Evolutionary conservation across 1,140 invertebrate genomes (phyloP).

Genomic region (Drosophila littoralis): DNA sequence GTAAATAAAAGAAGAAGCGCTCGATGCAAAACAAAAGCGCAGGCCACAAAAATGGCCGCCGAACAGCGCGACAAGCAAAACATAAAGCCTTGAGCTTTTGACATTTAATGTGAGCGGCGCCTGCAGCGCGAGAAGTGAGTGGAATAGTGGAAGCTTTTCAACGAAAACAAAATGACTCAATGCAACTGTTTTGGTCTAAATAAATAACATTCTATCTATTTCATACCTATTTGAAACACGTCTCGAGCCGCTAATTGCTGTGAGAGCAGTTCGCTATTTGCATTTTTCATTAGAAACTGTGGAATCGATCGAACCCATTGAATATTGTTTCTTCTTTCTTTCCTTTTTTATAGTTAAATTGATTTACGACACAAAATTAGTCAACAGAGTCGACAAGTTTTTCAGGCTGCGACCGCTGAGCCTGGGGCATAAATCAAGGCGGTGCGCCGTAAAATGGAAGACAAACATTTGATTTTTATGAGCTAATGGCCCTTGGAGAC

Average conservation of each 20-base stretch:
- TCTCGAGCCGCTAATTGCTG: slow-evolving; percentile 65
- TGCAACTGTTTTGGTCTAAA: background rate
- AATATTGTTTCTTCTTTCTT: background rate
- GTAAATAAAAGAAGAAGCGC: slow-evolving; percentile 18
- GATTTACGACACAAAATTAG: slow-evolving; percentile 77
- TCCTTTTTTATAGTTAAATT: slow-evolving; percentile 68
- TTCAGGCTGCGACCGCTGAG: slow-evolving; percentile 30
- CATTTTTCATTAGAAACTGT: slow-evolving; percentile 56
- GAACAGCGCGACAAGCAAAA: background rate
- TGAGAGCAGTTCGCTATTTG: slow-evolving; percentile 60
- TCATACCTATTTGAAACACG: slow-evolving; percentile 26
- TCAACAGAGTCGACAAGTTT: slow-evolving; percentile 66
- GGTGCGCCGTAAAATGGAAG: slow-evolving; percentile 65
- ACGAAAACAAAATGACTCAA: slow-evolving; percentile 14
- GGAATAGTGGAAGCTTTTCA: background rate
- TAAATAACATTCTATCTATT: slow-evolving; percentile 1
- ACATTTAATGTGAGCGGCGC: background rate
- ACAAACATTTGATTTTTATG: slow-evolving; percentile 82
- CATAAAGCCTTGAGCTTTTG: slow-evolving; percentile 30
- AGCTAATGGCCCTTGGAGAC: slow-evolving; percentile 66
- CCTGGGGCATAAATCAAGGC: slow-evolving; percentile 69
- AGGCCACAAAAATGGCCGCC: slow-evolving; percentile 11
- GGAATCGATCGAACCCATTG: slow-evolving; percentile 63
- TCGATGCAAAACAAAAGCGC: slow-evolving; percentile 19
- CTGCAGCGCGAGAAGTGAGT: background rate